A percentile compares a stretch with the other conserved stretches of the same genome.
Evolutionary conservation across 1,140 invertebrate species (phyloP).

Genomic region (Pissodes strobi): DNA sequence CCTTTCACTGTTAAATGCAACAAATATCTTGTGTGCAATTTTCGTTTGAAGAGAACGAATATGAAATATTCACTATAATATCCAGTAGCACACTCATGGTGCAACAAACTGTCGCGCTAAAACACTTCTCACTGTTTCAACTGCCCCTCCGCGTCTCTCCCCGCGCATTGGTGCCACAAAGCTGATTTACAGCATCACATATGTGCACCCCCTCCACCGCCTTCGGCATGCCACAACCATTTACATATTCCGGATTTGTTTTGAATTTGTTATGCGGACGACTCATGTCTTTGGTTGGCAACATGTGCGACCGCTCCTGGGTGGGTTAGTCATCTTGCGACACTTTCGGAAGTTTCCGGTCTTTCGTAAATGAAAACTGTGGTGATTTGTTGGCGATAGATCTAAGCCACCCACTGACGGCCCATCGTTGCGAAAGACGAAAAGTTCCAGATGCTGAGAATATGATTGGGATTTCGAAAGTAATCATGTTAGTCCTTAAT

Average conservation of each 20-base stretch:
- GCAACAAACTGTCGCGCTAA: no score
- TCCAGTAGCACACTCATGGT: no score
- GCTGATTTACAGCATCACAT: constrained; percentile 49
- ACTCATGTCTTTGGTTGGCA: constrained; percentile 18
- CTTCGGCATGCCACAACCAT: constrained; percentile 40
- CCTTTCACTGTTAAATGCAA: no score
- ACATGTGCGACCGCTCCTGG: not conserved
- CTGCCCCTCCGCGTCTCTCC: constrained; percentile 3
- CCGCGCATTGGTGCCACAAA: constrained; percentile 37
- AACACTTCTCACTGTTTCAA: constrained; percentile 38
- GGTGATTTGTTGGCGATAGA: not conserved
- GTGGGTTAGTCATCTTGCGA: constrained; percentile 23
- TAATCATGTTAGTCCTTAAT: no score
- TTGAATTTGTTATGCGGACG: constrained; percentile 44
- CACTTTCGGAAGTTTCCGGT: constrained; percentile 21
- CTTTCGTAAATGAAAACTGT: not conserved
- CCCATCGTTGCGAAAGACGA: no score
- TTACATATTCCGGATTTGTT: constrained; percentile 51
- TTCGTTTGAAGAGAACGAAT: no score
- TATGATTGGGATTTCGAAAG: no score
- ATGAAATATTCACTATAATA: no score
- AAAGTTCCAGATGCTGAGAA: no score
- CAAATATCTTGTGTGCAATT: no score
- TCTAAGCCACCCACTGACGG: not conserved
- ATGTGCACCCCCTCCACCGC: constrained; percentile 34